phyloP scores from a whole-genome alignment of 2,888 invertebrate species.

The Cecidostiba fungosa region DNA sequence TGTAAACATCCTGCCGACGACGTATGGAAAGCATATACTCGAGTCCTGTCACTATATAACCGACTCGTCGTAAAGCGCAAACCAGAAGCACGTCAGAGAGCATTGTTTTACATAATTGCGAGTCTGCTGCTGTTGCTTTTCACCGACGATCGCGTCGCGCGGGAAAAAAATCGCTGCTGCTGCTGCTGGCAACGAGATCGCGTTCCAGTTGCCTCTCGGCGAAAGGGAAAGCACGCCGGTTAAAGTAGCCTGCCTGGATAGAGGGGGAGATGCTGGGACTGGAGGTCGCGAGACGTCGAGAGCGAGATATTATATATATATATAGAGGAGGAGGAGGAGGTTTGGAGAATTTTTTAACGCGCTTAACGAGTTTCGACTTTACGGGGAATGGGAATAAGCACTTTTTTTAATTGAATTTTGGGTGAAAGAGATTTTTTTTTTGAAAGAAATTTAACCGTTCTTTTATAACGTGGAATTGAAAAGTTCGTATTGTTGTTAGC shows the following conservation, averaged over 20 bases:
- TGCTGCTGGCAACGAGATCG: background rate
- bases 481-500: background rate
- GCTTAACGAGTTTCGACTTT: background rate
- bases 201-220: conserved; percentile 25
- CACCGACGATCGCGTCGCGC: conserved; percentile 10
- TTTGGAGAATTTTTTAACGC: background rate
- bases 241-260: background rate
- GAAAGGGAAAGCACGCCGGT: conserved; percentile 45
- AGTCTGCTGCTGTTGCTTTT: background rate
- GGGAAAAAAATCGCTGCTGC: background rate
- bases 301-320: background rate
- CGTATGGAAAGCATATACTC: too few species aligned
- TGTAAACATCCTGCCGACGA: too few species aligned
- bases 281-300: conserved; percentile 7
- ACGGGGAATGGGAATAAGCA: background rate
- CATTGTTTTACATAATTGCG: conserved; percentile 51
- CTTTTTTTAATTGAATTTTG: background rate
- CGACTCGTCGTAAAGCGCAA: background rate
- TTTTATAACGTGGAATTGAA: too few species aligned
- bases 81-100: background rate
- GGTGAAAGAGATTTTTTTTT: background rate
- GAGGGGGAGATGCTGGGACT: background rate
- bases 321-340: background rate
- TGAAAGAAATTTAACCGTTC: too few species aligned
- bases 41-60: too few species aligned